Evolutionary conservation across 1,140 invertebrate species (phyloP), one percentile per base, ranked within the genome.

Genomic region (Campoletis sonorensis): DNA sequence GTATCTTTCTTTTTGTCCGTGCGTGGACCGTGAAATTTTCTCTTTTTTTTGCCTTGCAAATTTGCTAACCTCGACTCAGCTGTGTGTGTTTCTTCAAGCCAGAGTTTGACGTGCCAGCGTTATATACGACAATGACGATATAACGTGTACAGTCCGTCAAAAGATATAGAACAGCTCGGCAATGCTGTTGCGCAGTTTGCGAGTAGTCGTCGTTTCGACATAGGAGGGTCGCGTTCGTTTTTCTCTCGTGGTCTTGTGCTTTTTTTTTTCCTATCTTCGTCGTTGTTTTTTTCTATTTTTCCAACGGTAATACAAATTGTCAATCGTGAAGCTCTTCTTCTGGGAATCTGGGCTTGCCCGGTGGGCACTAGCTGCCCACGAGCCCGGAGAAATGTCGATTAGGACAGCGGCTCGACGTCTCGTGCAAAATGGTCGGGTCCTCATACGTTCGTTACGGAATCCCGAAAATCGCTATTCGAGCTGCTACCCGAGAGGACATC

Each of bases 371-470:
- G 84, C 88, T 16, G 85, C 80, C 83, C 84, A 86, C 33, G 87
- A 89, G 15, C 83, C 51, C 45, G 76, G 80, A 85, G 93, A 92
- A 21, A 94, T 94, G 93, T 94, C 93, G 86, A 90, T 94, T 85
- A 91, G 93, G 85, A 87, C 91, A 70, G 85, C 89, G 40, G 91
- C 90, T 37, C 86, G 90, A 86, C 92, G 93, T 88, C 86, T 94
- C 23, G 79, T 92, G 83, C 93, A 93, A 92, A 92, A 94, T 94
- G 93, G 93, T 94, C 93, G 92, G 83, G 87, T 90, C 81, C 83
- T 93, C 84, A 64, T 93, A 70, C 92, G 91, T 81, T 89, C 88
- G 82, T 85, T 92, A 77, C 91, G 89, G 85, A 92, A 92, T 87
- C 89, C 90, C 84, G 90, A 93, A 79, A 88, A 88, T 87, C 87